These are phyloP conservation scores for Uloborus plumipes DNA, from an alignment of 2,888 invertebrate species.

Conservation along the genomic window DNA sequence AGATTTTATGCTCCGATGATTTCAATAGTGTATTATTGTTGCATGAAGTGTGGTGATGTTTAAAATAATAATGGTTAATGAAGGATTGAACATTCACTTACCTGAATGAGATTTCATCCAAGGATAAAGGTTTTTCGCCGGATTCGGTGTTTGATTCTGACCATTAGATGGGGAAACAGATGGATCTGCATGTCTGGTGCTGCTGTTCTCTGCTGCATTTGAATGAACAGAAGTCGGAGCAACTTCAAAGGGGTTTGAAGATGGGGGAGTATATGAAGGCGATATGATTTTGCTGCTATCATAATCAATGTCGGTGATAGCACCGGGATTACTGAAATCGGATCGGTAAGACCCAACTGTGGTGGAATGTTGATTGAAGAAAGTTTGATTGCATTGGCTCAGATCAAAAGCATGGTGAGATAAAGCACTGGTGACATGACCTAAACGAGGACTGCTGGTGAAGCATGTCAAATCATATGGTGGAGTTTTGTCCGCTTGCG, in stretches of 20 bases:
- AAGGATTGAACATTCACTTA: conserved; percentile 26
- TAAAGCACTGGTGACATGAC: conserved; percentile 10
- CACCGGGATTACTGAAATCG: conserved; percentile 7
- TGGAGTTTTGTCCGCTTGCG: conserved; percentile 48
- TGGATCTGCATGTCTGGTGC: conserved; percentile 24
- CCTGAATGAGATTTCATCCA: conserved; percentile 60
- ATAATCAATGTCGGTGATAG: conserved; percentile 27
- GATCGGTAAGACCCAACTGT: conserved; percentile 16
- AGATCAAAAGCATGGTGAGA: conserved; percentile 27
- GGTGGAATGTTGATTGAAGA: conserved; percentile 19
- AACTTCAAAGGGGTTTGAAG: conserved; percentile 24
- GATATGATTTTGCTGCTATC: conserved; percentile 32
- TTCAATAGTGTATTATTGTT: too few species aligned
- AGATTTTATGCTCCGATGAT: too few species aligned
- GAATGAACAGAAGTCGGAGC: conserved; percentile 30
- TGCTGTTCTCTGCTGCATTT: conserved; percentile 16
- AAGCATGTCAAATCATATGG: conserved; percentile 36
- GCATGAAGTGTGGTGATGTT: too few species aligned
- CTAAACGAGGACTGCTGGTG: conserved; percentile 29
- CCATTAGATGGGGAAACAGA: conserved; percentile 33
- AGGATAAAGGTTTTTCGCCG: conserved; percentile 37
- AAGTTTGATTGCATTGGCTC: conserved; percentile 38
- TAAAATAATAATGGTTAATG: too few species aligned
- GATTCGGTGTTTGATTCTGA: conserved; percentile 40
- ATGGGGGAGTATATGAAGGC: conserved; percentile 51